Conservation (phyloP, 2,797 vertebrate genomes). For the Todus mexicanus region DNA sequence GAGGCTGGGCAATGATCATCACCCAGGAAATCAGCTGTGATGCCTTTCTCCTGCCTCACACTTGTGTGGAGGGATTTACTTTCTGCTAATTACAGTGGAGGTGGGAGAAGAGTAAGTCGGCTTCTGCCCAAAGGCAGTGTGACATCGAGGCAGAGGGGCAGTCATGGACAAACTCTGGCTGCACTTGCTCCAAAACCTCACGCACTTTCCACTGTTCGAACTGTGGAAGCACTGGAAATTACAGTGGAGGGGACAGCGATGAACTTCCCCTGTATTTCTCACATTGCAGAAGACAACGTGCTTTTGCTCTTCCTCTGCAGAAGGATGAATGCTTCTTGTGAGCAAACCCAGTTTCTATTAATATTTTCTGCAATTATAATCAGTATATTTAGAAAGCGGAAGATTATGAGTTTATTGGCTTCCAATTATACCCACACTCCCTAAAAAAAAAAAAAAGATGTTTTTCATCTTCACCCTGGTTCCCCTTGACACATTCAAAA, state of each 20-base stretch:
- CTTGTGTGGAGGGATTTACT: not conserved
- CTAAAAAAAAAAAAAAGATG: constrained; percentile 52
- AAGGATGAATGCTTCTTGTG: not conserved
- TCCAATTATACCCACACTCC: constrained; percentile 39
- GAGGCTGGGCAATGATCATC: not conserved
- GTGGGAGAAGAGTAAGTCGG: not conserved
- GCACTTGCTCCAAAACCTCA: not conserved
- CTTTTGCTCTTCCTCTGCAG: not conserved
- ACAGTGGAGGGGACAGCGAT: not conserved
- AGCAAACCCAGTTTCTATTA: constrained; percentile 2
- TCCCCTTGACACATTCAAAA: constrained; percentile 25
- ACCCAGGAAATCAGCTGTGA: not conserved
- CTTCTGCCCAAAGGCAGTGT: not conserved
- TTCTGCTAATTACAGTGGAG: not conserved
- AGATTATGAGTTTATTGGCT: constrained; percentile 46
- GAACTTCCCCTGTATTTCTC: not conserved
- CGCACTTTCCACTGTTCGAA: not conserved
- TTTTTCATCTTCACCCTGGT: constrained; percentile 15
- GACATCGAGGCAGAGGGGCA: not conserved
- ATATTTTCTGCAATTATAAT: constrained; percentile 34
- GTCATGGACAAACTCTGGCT: not conserved
- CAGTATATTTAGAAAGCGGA: constrained; percentile 18
- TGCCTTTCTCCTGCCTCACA: not conserved
- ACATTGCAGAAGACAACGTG: not conserved
- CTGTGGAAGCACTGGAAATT: not conserved